Conservation (phyloP, 2,888 invertebrate species). For the Orchesella flavescens region DNA sequence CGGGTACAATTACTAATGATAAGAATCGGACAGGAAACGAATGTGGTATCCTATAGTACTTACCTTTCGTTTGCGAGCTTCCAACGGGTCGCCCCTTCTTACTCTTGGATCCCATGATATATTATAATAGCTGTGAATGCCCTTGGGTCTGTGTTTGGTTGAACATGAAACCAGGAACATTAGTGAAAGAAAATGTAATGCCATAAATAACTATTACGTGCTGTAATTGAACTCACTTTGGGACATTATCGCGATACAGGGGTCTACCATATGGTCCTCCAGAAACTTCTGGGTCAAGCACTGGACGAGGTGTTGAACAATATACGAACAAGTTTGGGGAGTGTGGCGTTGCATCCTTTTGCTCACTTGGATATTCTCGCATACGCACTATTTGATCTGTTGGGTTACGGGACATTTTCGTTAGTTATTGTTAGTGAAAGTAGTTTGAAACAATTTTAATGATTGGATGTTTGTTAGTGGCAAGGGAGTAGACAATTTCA, state of each 20-base stretch:
- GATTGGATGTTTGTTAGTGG: too few species aligned
- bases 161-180: not conserved
- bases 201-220: not conserved
- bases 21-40: not conserved
- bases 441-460: too few species aligned
- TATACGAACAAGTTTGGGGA: conserved; percentile 47
- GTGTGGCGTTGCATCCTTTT: not conserved
- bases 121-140: conserved; percentile 60
- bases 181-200: not conserved
- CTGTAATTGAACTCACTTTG: conserved; percentile 27
- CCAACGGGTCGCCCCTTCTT: conserved; percentile 46
- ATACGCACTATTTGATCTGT: conserved; percentile 34
- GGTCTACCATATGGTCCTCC: conserved; percentile 41
- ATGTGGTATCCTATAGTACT: not conserved
- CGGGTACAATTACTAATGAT: not conserved
- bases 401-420: conserved; percentile 6
- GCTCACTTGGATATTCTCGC: conserved; percentile 16
- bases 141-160: conserved; percentile 37
- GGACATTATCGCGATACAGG: conserved; percentile 46
- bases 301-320: conserved; percentile 49
- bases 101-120: conserved; percentile 59
- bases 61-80: conserved; percentile 28
- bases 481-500: too few species aligned
- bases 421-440: too few species aligned
- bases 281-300: conserved; percentile 46